These are phyloP conservation scores for Cyphomyrmex costatus DNA, from an alignment of 1,140 invertebrate genomes.

Conservation along the genomic window DNA sequence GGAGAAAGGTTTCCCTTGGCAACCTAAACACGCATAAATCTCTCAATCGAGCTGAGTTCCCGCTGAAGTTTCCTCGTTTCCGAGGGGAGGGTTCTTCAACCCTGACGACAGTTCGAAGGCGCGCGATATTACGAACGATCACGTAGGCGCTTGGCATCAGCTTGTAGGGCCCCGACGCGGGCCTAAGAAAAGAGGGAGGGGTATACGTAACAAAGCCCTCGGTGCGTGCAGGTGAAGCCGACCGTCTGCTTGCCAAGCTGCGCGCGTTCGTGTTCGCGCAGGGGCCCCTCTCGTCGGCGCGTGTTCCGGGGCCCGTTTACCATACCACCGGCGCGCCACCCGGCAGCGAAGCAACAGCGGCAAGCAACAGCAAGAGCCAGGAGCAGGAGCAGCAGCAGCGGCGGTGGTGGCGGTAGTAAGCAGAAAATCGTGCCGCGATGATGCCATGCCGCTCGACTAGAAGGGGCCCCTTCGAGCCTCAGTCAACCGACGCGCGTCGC, in stretches of 20 bases:
- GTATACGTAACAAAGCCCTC: constrained; percentile 69
- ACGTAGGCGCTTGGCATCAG: neutral
- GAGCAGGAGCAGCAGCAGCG: constrained; percentile 20
- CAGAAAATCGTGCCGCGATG: constrained; percentile 53
- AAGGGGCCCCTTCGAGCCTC: constrained; percentile 76
- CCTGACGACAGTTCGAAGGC: neutral
- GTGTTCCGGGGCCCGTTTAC: constrained; percentile 54
- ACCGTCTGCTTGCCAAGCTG: constrained; percentile 75
- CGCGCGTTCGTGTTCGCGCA: constrained; percentile 42
- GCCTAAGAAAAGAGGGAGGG: constrained; percentile 12
- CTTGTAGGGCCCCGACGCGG: constrained; percentile 5
- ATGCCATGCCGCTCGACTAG: constrained; percentile 54
- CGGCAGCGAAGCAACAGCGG: constrained; percentile 43
- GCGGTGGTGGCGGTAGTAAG: constrained; percentile 7
- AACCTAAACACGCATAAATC: constrained; percentile 60
- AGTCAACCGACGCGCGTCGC: constrained; percentile 82
- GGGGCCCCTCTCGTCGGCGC: constrained; percentile 62
- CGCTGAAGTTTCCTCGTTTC: neutral
- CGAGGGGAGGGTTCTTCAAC: constrained; percentile 10
- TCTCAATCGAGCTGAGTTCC: constrained; percentile 38
- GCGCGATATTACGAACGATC: constrained; percentile 10
- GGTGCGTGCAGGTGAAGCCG: constrained; percentile 74
- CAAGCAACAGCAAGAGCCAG: constrained; percentile 16
- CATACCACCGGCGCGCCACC: constrained; percentile 41
- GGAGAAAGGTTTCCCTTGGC: constrained; percentile 24